Base-by-base conservation (phyloP, 1,140 invertebrate species). In the Tetragonula clypearis region DNA sequence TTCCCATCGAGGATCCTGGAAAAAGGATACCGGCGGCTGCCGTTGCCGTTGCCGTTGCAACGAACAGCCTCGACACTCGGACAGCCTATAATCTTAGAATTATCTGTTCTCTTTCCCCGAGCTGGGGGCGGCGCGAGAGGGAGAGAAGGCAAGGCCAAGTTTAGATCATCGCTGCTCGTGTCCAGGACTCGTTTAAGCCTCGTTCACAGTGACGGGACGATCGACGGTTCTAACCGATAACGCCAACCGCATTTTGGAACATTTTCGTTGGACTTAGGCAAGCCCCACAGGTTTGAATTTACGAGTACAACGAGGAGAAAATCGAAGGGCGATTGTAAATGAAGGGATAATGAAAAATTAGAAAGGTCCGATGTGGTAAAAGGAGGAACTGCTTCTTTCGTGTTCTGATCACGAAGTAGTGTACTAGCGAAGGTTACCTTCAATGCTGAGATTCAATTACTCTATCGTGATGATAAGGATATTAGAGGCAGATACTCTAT, bases 61-160 rank as follows among this genome's bases (percentile, higher is more conserved):
- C 77, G 62, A 55, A 21, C 77, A 79, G 65, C 78, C 84, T 77
- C 87, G 85, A 89, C 82, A 84, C 79, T 84, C 81, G 87, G 78
- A 79, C 86, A 88, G 85, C 87, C 87, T 88, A 79, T 89, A 89
- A 89, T 89, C 88, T 89, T 80, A 56, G 81, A 84, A 84, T 90
- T 87, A 84, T 89, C 85, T 80, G 60, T 86, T 84, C 81, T 77
- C 71, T 72, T 41, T 65, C 49, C 19, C 58, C n/a, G 41, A 5
- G 49, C 0, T 11, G 15, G 8, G 14, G 23, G n/a, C n/a, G n/a
- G 35, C 21, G 30, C 15, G 60, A 17, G 68, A 17, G 62, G 74
- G 78, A 74, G 79, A 83, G 56, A 66, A 71, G 53, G 90, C 90
- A 91, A 86, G 91, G 91, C 91, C 91, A 91, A 91, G 91, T 91